phyloP scores from a whole-genome alignment of 2,797 vertebrate species.

The Peromyscus attwateri region DNA sequence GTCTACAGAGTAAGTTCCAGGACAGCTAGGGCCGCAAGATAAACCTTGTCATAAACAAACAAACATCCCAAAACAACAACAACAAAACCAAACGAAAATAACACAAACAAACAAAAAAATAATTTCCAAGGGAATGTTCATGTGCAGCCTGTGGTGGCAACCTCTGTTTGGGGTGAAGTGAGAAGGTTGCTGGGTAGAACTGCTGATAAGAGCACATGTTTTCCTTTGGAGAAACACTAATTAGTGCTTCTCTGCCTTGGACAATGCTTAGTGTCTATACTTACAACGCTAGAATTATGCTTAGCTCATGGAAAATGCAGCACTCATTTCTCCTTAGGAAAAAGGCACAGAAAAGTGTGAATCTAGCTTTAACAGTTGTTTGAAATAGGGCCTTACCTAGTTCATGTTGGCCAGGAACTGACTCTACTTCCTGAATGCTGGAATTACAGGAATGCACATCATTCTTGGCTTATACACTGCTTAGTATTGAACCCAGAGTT shows the following conservation, averaged over 20 bases:
- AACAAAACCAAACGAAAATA: background rate
- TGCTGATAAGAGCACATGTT: background rate
- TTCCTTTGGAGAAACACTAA: background rate
- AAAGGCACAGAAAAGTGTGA: background rate
- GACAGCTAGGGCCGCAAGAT: background rate
- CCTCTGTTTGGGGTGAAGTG: background rate
- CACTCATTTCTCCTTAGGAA: background rate
- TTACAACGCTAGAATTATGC: constrained; percentile 2
- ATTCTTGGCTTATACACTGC: background rate
- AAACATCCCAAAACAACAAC: background rate
- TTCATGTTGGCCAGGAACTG: background rate
- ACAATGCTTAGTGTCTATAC: background rate
- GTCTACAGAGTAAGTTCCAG: background rate
- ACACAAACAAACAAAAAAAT: background rate
- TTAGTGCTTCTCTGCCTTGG: background rate
- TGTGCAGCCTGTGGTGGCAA: background rate
- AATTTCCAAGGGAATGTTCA: constrained; percentile 1
- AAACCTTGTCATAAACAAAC: background rate
- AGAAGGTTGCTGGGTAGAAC: background rate
- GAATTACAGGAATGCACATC: background rate
- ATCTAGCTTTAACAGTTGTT: background rate
- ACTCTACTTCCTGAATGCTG: background rate
- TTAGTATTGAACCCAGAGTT: background rate
- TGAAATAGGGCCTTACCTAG: background rate
- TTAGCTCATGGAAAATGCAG: background rate